Percentiles rank a stretch among this genome's conserved stretches.
These are phyloP conservation scores for Bungarus multicinctus DNA, from an alignment of 2,113 vertebrate genomes.

Conservation along the genomic window DNA sequence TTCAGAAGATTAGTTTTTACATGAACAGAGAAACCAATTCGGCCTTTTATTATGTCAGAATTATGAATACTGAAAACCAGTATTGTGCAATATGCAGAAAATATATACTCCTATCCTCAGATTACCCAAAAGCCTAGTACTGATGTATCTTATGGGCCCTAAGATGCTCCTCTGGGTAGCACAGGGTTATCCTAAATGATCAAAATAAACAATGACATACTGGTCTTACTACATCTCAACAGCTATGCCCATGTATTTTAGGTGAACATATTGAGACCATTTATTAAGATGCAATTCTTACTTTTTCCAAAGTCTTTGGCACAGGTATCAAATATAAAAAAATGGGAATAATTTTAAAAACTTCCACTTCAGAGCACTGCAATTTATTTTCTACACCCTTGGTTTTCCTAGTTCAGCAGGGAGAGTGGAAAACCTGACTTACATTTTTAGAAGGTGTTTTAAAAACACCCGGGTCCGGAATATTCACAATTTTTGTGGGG, in stretches of 20 bases:
- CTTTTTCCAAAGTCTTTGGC: background rate
- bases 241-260: background rate
- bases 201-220: background rate
- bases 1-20: background rate
- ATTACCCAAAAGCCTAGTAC: background rate
- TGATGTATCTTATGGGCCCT: background rate
- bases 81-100: background rate
- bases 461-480: conserved; percentile 34
- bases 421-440: conserved; percentile 32
- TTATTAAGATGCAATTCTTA: background rate
- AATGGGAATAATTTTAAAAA: conserved; percentile 8
- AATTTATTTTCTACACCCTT: conserved; percentile 43
- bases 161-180: background rate
- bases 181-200: background rate
- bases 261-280: background rate
- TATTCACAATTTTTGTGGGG: conserved; percentile 37
- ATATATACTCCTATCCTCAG: background rate
- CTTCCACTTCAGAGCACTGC: conserved; percentile 24
- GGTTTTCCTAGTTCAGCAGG: conserved; percentile 56
- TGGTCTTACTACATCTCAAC: background rate
- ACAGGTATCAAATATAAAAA: background rate
- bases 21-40: background rate
- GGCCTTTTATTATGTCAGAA: background rate
- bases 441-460: conserved; percentile 47
- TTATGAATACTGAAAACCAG: background rate